Base-by-base conservation (phyloP, 2,888 invertebrate genomes). In the Brachypalpus laphriformis region DNA sequence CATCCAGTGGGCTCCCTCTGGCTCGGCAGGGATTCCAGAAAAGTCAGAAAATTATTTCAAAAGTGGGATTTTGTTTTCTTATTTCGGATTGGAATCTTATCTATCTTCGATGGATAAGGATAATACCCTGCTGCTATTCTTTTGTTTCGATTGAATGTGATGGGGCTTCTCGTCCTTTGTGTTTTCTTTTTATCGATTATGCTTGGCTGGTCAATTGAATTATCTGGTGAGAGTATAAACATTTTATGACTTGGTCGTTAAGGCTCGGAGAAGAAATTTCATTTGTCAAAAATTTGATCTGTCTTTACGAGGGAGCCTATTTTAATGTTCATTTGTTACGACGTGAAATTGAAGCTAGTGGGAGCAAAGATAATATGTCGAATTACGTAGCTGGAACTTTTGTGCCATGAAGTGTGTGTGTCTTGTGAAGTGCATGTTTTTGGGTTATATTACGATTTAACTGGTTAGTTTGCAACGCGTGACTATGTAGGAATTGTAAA, bases 31-130 rank as follows among this genome's bases (percentile, higher is more conserved):
- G 31, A 59, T 71, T 22, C 49, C 16, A 40, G 47, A 63, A 40
- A 68, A 45, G n/a, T 25, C 34, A 11, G 18, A 51, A 71, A 54
- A 74, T 61, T 66, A 20, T 72, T 72, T 72, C 31, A 54, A 65
- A 74, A 68, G 61, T 20, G 56, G 54, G 59, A 42, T 66, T 70
- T 63, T 40, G 42, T 28, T 42, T 49, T 77, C 37, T 70, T 28
- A 16, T 51, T 16, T n/a, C 40, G 40, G 40, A 40, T 14, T 40
- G 63, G 31, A 28, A 63, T 82, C 51, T 45, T 71, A 72, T 82
- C 77, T 57, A 49, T 57, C 18, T 68, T 47, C 56, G 72, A 63
- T 83, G 72, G 31, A 74, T 74, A 59, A 37, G 22, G 42, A 49
- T 82, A 71, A 70, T 63, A 42, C 70, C 45, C 18, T 25, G 47